A percentile compares a stretch with the other conserved stretches of the same genome.
phyloP scores from a whole-genome alignment of 2,113 vertebrate genomes.

The Daubentonia madagascariensis region DNA sequence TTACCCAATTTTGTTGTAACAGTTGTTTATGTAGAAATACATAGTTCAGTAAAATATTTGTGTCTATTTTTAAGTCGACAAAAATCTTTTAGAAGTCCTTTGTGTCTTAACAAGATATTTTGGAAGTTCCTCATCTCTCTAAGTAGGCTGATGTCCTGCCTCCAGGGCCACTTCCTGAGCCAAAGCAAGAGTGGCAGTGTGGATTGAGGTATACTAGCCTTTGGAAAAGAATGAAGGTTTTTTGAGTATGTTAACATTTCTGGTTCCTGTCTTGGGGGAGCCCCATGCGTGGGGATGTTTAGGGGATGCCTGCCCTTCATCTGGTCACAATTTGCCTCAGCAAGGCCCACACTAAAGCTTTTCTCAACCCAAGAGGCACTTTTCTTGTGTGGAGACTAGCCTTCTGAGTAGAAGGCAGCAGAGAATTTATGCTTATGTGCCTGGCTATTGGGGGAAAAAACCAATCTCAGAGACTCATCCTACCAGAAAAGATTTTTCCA shows the following conservation, averaged over 20 bases:
- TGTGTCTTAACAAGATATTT: neutral
- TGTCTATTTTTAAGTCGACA: constrained; percentile 52
- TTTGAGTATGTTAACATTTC: neutral
- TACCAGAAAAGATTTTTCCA: neutral
- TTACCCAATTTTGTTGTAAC: constrained; percentile 90
- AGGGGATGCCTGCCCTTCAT: neutral
- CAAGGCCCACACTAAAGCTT: neutral
- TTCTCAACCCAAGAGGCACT: neutral
- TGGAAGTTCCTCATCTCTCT: neutral
- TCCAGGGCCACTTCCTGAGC: neutral
- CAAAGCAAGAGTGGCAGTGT: neutral
- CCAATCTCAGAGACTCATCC: neutral
- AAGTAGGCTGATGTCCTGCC: neutral
- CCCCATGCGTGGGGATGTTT: neutral
- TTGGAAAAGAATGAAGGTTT: neutral
- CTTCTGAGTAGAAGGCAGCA: neutral
- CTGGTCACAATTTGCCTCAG: neutral
- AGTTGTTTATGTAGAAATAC: constrained; percentile 91
- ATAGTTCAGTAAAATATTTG: constrained; percentile 88
- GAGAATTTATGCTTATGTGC: neutral
- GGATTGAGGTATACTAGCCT: neutral
- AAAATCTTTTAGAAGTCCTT: neutral
- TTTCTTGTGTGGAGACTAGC: neutral
- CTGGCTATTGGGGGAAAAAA: neutral
- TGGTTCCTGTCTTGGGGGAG: neutral